Conservation (phyloP, 1,140 invertebrate genomes). For the Rhysida immarginata region DNA sequence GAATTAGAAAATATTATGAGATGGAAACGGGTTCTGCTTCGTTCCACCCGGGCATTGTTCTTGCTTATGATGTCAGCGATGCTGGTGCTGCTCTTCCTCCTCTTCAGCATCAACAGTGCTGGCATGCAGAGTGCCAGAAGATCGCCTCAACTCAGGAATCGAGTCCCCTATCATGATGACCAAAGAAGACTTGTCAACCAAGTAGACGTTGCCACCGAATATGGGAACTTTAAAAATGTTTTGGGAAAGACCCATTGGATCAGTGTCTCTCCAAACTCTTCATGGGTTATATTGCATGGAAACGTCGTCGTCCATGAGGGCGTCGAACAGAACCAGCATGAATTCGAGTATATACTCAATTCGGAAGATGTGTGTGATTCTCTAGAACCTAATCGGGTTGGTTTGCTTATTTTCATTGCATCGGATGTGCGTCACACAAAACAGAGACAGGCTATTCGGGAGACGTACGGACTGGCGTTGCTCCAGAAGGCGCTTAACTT, state of each 20-base stretch:
- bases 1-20: too few relatives aligned
- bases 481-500: slow-evolving; percentile 19
- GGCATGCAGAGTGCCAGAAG: too few relatives aligned
- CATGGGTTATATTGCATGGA: slow-evolving; percentile 7
- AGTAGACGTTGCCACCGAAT: too few relatives aligned
- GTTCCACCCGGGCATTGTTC: too few relatives aligned
- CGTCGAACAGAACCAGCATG: background rate
- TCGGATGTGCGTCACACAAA: slow-evolving; percentile 15
- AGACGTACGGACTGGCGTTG: slow-evolving; percentile 18
- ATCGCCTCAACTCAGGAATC: too few relatives aligned
- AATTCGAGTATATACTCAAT: slow-evolving; percentile 15
- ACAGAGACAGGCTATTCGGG: slow-evolving; percentile 16
- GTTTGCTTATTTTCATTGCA: slow-evolving; percentile 17
- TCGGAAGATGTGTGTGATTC: slow-evolving; percentile 9
- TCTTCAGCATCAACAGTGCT: too few relatives aligned
- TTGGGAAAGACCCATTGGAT: background rate
- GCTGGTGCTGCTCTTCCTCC: too few relatives aligned
- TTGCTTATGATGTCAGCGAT: too few relatives aligned
- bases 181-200: too few relatives aligned
- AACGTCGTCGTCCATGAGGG: slow-evolving; percentile 16
- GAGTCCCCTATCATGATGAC: too few relatives aligned
- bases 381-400: slow-evolving; percentile 8
- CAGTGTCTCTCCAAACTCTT: background rate
- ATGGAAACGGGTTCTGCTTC: too few relatives aligned
- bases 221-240: too few relatives aligned